Percentiles rank a stretch among this genome's conserved stretches.
These are phyloP conservation scores for Cinara cedri DNA, from an alignment of 2,888 invertebrate species.

Conservation along the genomic window DNA sequence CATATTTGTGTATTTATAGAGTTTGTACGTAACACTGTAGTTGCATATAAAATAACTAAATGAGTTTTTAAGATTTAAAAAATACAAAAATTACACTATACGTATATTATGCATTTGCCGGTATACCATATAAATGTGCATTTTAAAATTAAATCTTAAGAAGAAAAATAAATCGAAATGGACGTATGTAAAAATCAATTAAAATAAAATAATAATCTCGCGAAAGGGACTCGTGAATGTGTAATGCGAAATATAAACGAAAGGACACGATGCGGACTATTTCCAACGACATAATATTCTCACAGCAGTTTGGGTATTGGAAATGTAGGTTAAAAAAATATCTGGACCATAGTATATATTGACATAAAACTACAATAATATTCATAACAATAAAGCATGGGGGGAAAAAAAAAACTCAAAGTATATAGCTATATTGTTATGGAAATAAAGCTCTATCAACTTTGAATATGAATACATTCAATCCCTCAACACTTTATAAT, in stretches of 20 bases:
- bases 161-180: not conserved
- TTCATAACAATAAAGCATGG: constrained; percentile 6
- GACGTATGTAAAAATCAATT: not conserved
- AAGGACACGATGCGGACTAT: not conserved
- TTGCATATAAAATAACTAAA: not conserved
- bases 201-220: not conserved
- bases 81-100: not conserved
- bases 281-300: too few species aligned
- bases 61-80: not conserved
- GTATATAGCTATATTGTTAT: not conserved
- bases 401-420: not conserved
- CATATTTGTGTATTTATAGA: too few species aligned
- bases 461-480: constrained; percentile 21
- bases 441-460: constrained; percentile 1
- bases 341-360: not conserved
- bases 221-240: not conserved
- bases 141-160: not conserved
- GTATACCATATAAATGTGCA: not conserved
- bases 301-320: not conserved
- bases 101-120: too few species aligned
- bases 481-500: not conserved
- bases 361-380: not conserved
- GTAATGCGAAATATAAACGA: not conserved
- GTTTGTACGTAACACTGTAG: too few species aligned
- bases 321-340: not conserved